Evolutionary conservation across 2,797 vertebrate genomes (phyloP).

Genomic region (Hippocampus kuda): DNA sequence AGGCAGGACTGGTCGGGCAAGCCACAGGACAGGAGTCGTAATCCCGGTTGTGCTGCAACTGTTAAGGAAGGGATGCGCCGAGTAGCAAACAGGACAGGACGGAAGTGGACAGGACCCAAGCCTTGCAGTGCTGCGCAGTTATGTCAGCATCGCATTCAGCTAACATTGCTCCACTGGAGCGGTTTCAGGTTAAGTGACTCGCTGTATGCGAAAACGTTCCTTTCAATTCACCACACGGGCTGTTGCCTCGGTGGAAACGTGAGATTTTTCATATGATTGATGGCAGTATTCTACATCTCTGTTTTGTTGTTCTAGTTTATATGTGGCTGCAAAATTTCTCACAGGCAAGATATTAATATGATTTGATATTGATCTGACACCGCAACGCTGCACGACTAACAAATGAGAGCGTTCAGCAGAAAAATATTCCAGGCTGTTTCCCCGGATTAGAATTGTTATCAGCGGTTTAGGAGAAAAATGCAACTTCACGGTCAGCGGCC

Average conservation of each 20-base stretch:
- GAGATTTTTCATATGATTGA: slow-evolving; percentile 50
- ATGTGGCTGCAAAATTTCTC: slow-evolving; percentile 1
- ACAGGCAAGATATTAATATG: slow-evolving; percentile 42
- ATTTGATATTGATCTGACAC: slow-evolving; percentile 50
- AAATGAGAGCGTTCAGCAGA: slow-evolving; percentile 41
- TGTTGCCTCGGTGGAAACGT: slow-evolving; percentile 33
- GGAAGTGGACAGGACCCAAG: not conserved
- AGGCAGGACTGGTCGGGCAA: not conserved
- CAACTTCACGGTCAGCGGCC: slow-evolving; percentile 16
- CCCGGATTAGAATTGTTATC: slow-evolving; percentile 20
- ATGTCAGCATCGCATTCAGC: slow-evolving; percentile 1
- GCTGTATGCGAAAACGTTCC: not conserved
- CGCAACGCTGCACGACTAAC: slow-evolving; percentile 37
- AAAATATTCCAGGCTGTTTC: slow-evolving; percentile 27
- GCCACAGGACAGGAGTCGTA: too few species aligned
- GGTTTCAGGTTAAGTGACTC: slow-evolving; percentile 49
- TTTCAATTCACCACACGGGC: slow-evolving; percentile 34
- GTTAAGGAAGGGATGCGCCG: not conserved
- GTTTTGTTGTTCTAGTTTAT: slow-evolving; percentile 20
- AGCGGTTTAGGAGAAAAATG: slow-evolving; percentile 30
- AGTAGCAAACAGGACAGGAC: not conserved
- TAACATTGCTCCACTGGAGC: slow-evolving; percentile 33
- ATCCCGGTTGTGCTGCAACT: too few species aligned
- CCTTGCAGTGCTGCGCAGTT: not conserved
- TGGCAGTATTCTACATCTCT: slow-evolving; percentile 20